Evolutionary conservation across 2,113 vertebrate genomes (phyloP), one percentile per base, ranked within the genome.

Genomic region (Muntiacus muntjak): DNA sequence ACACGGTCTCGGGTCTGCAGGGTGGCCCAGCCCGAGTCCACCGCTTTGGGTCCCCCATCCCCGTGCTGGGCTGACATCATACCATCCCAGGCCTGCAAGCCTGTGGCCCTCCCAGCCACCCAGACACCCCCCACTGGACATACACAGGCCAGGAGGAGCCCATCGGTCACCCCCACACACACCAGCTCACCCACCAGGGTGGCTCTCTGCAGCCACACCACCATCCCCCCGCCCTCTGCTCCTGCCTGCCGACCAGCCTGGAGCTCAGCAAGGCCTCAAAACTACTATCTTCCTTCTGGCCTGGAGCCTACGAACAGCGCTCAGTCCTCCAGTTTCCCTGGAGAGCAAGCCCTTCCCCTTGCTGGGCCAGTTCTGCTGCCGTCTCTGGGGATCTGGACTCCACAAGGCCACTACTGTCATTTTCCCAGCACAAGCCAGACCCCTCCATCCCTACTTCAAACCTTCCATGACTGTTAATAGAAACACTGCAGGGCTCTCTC

Each of bases 31-130:
- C 71, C 71, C 23, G 2, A 76, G 23, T 12, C 23, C 36, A 76
- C 71, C 0, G 1, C 71, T 19, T 71, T 0, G 0, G 19, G 19
- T 6, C n/a, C n/a, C n/a, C 67, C 36, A 26, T 25, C 36, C 19
- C 67, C 2, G 0, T 40, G 36, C n/a, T 71, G n/a, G n/a, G 67
- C 5, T 71, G 19, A 36, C 67, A 13, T 71, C 19, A 76, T 12
- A 43, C 23, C 23, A 26, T 43, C 71, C 71, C 40, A 43, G 6
- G 67, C 71, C 23, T 76, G 36, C 40, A 76, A 76, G 43, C 40
- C 71, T 76, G 71, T 43, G 71, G 71, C 19, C 19, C 71, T 76
- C 71, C 36, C 71, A 43, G 71, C 36, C 71, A 76, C 71, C 71
- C 7, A 36, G 71, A 76, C 23, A 40, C 36, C 71, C 4, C 71